phyloP scores from a whole-genome alignment of 2,797 vertebrate genomes.

The Silurus aristotelis region DNA sequence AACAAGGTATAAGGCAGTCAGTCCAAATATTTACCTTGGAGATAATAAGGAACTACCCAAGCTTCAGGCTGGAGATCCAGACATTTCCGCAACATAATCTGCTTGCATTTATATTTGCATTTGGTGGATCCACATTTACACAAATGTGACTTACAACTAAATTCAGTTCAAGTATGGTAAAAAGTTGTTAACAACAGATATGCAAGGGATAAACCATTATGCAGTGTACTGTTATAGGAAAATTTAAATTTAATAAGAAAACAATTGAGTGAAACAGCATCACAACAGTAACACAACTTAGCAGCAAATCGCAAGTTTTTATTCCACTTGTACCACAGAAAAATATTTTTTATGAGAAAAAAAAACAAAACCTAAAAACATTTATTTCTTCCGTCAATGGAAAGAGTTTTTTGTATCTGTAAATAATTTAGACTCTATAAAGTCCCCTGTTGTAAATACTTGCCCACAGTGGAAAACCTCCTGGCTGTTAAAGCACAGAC shows the following conservation, averaged over 20 bases:
- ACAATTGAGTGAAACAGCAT: too few species aligned
- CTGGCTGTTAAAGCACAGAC: not conserved
- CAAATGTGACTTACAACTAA: not conserved
- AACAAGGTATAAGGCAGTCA: conserved; percentile 50
- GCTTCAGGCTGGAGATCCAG: not conserved
- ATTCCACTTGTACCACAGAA: not conserved
- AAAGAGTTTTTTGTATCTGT: not conserved
- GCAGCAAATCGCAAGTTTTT: not conserved
- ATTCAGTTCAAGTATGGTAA: not conserved
- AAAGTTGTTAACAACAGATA: not conserved
- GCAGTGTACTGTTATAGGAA: not conserved
- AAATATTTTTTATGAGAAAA: too few species aligned
- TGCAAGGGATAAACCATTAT: not conserved
- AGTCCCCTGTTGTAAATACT: not conserved
- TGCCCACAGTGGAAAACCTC: not conserved
- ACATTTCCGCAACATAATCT: not conserved
- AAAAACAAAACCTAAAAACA: too few species aligned
- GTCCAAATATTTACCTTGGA: conserved; percentile 72
- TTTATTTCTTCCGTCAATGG: too few species aligned
- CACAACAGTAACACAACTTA: too few species aligned
- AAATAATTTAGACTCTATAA: not conserved
- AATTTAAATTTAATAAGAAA: too few species aligned
- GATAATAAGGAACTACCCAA: conserved; percentile 47
- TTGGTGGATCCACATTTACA: not conserved
- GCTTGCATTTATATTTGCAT: not conserved